Conservation (phyloP, 1,140 invertebrate genomes). For the Holcopasites calliopsidis region DNA sequence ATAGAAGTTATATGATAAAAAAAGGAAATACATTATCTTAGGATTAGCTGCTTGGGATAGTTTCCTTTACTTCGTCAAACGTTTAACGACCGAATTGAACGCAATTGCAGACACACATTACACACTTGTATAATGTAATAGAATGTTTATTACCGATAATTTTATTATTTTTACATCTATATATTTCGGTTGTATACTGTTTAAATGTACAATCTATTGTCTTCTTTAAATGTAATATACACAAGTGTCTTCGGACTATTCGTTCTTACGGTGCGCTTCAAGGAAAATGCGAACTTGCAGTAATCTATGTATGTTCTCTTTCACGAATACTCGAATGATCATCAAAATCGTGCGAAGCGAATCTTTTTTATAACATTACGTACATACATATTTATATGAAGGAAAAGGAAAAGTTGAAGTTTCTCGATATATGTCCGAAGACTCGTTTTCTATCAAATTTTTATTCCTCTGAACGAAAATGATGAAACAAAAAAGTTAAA, state of each 20-base stretch:
- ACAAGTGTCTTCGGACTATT: constrained; percentile 64
- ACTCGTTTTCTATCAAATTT: constrained; percentile 24
- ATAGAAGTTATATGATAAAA: constrained; percentile 76
- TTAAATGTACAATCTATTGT: constrained; percentile 70
- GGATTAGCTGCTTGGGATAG: constrained; percentile 78
- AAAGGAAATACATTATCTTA: constrained; percentile 78
- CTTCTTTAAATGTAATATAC: constrained; percentile 65
- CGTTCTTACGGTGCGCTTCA: constrained; percentile 59
- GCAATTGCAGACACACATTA: constrained; percentile 52
- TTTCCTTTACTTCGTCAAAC: constrained; percentile 73
- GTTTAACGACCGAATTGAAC: constrained; percentile 57
- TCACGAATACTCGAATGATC: constrained; percentile 9
- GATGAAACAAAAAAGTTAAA: background rate
- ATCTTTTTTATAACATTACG: constrained; percentile 4
- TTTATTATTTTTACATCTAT: constrained; percentile 78
- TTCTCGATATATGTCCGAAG: constrained; percentile 27
- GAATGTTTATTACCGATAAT: constrained; percentile 72
- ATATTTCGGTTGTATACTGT: constrained; percentile 71
- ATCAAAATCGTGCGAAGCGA: background rate
- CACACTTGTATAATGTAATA: constrained; percentile 65
- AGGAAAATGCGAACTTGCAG: constrained; percentile 58
- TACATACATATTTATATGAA: background rate
- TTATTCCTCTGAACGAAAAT: constrained; percentile 7
- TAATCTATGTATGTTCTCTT: constrained; percentile 10
- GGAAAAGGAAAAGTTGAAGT: background rate